These are phyloP conservation scores for Scaptomyza pallida DNA, from an alignment of 1,140 invertebrate species.

Conservation along the genomic window DNA sequence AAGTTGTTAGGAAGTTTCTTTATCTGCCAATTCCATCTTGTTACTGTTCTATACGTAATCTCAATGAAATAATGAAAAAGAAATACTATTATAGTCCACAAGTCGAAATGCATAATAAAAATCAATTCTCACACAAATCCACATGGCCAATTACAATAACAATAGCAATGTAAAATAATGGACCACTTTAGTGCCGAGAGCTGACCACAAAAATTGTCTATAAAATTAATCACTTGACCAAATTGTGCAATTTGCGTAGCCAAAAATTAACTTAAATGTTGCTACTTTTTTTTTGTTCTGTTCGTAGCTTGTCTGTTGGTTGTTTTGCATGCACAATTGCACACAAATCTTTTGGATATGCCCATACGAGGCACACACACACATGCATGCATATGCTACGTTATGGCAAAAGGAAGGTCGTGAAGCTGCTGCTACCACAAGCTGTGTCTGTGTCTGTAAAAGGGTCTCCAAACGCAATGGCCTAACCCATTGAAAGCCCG, in stretches of 20 bases:
- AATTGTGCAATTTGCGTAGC: slow-evolving; percentile 75
- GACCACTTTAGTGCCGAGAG: slow-evolving; percentile 13
- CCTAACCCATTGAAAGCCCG: slow-evolving; percentile 77
- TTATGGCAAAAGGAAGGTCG: slow-evolving; percentile 9
- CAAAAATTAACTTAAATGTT: slow-evolving; percentile 77
- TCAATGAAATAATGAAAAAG: too few species aligned
- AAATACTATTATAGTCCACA: too few species aligned
- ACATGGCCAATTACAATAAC: slow-evolving; percentile 22
- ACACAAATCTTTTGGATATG: slow-evolving; percentile 24
- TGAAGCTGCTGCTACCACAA: slow-evolving; percentile 6
- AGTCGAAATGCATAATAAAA: background rate
- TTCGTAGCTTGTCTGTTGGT: background rate
- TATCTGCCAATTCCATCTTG: too few species aligned
- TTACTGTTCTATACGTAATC: too few species aligned
- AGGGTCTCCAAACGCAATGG: slow-evolving; percentile 25
- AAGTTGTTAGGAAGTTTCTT: too few species aligned
- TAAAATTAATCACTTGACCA: slow-evolving; percentile 76
- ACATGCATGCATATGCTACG: background rate
- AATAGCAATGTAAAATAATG: slow-evolving; percentile 18
- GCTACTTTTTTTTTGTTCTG: slow-evolving; percentile 12
- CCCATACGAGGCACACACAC: background rate
- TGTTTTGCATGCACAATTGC: slow-evolving; percentile 63
- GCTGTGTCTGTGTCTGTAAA: slow-evolving; percentile 17
- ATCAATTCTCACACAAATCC: background rate
- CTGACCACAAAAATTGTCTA: slow-evolving; percentile 58